Conservation (phyloP, 2,888 invertebrate species). For the Erebia palarica region DNA sequence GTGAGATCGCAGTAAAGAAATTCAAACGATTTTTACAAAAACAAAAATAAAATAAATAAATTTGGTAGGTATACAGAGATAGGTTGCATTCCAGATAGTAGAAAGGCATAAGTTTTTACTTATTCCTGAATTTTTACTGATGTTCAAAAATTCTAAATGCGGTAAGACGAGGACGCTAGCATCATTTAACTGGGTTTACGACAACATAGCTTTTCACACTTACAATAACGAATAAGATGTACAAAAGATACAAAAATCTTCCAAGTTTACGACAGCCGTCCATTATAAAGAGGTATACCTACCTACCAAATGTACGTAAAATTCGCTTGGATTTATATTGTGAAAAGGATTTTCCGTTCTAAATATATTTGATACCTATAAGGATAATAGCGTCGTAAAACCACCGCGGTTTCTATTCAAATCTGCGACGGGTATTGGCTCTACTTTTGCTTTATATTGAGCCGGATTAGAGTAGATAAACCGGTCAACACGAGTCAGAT, state of each 20-base stretch:
- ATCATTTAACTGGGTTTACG: not conserved
- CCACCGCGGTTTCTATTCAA: not conserved
- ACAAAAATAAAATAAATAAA: no score
- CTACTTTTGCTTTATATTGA: not conserved
- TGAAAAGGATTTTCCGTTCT: conserved; percentile 1
- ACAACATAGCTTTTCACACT: not conserved
- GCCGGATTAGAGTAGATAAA: not conserved
- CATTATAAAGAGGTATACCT: not conserved
- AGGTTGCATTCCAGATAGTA: no score
- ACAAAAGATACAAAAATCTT: not conserved
- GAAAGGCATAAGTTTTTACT: no score
- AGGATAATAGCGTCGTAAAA: not conserved
- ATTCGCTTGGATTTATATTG: conserved; percentile 2
- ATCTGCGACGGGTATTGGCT: not conserved
- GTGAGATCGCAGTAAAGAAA: no score
- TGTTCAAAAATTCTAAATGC: no score
- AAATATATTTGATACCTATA: not conserved
- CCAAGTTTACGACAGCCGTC: not conserved
- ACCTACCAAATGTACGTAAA: not conserved
- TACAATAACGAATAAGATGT: not conserved
- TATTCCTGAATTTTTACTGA: no score
- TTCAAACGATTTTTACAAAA: no score
- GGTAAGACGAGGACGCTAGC: no score
- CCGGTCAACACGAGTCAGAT: no score
- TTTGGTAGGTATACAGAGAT: no score